Evolutionary conservation across 1,140 invertebrate species (phyloP).

Genomic region (Aphidius ervi): DNA sequence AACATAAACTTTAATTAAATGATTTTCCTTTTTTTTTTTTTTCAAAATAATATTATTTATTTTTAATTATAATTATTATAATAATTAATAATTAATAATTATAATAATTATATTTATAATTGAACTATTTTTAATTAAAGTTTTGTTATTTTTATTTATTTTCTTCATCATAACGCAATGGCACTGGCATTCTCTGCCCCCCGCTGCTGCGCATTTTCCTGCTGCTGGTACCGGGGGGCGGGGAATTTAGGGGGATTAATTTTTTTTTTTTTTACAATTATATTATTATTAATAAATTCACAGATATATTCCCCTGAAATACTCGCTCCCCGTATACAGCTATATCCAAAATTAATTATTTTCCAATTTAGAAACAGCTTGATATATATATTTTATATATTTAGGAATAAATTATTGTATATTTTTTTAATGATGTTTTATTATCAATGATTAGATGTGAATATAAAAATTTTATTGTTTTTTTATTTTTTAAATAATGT

Average conservation of each 20-base stretch:
- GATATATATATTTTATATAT: too few relatives aligned
- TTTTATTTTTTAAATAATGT: constrained; percentile 34
- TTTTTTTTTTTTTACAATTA: too few relatives aligned
- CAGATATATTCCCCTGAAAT: constrained; percentile 24
- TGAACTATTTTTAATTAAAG: too few relatives aligned
- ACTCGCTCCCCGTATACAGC: constrained; percentile 48
- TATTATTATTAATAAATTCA: too few relatives aligned
- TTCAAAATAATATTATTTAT: too few relatives aligned
- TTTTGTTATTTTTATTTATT: too few relatives aligned
- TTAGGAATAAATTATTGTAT: too few relatives aligned
- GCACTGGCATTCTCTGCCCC: constrained; percentile 34
- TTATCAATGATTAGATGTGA: background rate
- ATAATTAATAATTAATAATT: too few relatives aligned
- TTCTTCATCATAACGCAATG: background rate
- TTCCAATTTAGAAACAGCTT: background rate
- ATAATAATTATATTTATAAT: too few relatives aligned
- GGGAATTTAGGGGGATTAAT: constrained; percentile 33
- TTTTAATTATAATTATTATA: too few relatives aligned
- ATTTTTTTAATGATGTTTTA: background rate
- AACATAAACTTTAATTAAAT: too few relatives aligned
- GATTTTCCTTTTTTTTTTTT: too few relatives aligned
- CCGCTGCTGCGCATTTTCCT: constrained; percentile 44
- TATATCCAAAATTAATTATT: constrained; percentile 15
- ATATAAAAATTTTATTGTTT: background rate
- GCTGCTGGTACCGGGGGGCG: constrained; percentile 49